These are phyloP conservation scores for Anolis carolinensis DNA, from an alignment of 2,113 vertebrate species.

Conservation along the genomic window DNA sequence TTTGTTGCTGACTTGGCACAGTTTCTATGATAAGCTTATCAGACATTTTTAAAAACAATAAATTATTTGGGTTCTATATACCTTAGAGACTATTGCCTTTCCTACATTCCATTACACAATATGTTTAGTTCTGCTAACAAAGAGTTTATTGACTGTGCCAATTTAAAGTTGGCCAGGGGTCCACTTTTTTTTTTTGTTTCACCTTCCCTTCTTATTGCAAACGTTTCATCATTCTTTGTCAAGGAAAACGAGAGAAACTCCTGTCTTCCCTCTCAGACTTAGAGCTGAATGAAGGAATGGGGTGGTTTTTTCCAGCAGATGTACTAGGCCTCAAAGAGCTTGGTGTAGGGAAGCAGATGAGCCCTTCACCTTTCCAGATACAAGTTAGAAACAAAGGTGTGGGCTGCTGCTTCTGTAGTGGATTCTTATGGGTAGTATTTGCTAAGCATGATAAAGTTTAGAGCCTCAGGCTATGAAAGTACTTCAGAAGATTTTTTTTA, in stretches of 20 bases:
- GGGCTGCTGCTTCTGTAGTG: not conserved
- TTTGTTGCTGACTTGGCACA: too few species aligned
- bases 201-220: not conserved
- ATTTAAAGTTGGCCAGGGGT: not conserved
- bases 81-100: not conserved
- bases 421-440: not conserved
- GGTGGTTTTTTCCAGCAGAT: not conserved
- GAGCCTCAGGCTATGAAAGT: too few species aligned
- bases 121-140: not conserved
- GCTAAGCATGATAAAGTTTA: too few species aligned
- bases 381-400: not conserved
- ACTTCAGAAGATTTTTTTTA: too few species aligned
- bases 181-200: not conserved
- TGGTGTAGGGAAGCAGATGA: not conserved
- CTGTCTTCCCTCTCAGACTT: not conserved
- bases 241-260: not conserved
- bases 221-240: not conserved
- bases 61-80: not conserved
- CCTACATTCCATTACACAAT: not conserved
- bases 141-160: not conserved
- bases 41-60: not conserved
- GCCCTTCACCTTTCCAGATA: not conserved
- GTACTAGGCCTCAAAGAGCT: not conserved
- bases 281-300: not conserved
- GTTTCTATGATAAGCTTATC: too few species aligned